Evolutionary conservation across 2,113 vertebrate species (phyloP), one percentile per base, ranked within the genome.

Genomic region (Planiliza haematocheilus): DNA sequence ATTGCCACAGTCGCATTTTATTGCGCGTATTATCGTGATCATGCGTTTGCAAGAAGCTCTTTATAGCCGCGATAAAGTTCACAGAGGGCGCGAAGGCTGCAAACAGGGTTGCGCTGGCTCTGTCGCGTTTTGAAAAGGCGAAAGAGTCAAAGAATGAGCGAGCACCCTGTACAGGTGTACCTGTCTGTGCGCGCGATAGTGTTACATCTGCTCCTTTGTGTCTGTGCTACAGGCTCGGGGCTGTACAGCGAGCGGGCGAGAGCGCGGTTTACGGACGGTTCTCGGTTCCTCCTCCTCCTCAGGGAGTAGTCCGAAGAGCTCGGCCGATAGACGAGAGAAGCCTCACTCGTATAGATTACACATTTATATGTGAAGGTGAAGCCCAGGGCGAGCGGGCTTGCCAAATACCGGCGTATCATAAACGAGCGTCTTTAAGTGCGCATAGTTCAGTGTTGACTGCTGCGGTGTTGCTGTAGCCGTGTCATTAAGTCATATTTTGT

Each of bases 171-270:
- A 84, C 86, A 84, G 79, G 84, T 87, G 87, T 91, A 70, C 18
- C 7, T 64, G 74, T 82, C 77, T 81, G 74, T 87, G 83, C 67
- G 55, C n/a, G 39, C 53, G 73, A 77, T 86, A 75, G 71, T 75
- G 71, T 89, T 88, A 86, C 82, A 85, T 76, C 51, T 74, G 62
- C 57, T 81, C 73, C 72, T 86, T 88, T 89, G 81, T 83, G 10
- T 77, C 36, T 70, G 41, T 20, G 59, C 81, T 84, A 12, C 55
- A 48, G 56, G 70, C 85, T 74, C 0, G 7, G 46, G 77, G 76
- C 73, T 7, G 4, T 53, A 55, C 36, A 42, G 39, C 46, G 67
- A 85, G 78, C 67, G 63, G n/a, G 37, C 16, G 79, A 74, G 50
- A 88, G 84, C 64, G 16, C 9, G 49, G 76, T 66, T n/a, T 73